Evolutionary conservation across 2,113 vertebrate genomes (phyloP).

Genomic region (Rhizomys pruinosus): DNA sequence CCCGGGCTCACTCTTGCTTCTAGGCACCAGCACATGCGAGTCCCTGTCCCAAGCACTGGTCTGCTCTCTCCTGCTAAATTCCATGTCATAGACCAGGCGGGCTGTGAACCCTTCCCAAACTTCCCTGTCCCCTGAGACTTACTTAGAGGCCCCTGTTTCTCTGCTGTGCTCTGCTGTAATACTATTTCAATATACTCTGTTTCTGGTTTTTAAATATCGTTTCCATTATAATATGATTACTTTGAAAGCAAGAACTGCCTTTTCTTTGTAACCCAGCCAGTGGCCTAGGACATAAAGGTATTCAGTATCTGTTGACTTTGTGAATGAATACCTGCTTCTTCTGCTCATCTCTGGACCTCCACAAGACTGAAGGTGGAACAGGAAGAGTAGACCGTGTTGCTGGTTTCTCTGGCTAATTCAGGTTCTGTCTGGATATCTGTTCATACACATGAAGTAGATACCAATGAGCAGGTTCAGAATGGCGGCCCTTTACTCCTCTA

Average conservation of each 20-base stretch:
- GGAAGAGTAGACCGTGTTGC: background rate
- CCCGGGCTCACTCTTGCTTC: background rate
- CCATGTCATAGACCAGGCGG: background rate
- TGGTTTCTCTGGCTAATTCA: background rate
- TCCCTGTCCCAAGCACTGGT: background rate
- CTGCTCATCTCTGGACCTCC: background rate
- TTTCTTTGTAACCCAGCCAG: background rate
- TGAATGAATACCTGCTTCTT: background rate
- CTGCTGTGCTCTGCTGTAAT: slow-evolving; percentile 8
- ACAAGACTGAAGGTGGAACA: background rate
- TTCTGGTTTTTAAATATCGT: slow-evolving; percentile 36
- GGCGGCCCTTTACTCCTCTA: background rate
- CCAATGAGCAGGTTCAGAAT: background rate
- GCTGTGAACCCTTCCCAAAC: background rate
- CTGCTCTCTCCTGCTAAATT: background rate
- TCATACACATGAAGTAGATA: background rate
- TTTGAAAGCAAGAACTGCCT: background rate
- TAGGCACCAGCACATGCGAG: background rate
- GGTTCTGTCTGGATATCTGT: background rate
- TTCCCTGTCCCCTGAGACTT: background rate
- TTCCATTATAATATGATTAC: slow-evolving; percentile 12
- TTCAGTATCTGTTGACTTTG: background rate
- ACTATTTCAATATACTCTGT: background rate
- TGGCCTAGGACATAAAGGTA: background rate
- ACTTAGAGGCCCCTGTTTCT: background rate